Base-by-base conservation (phyloP, 2,113 vertebrate species). In the Paradisaea rubra region DNA sequence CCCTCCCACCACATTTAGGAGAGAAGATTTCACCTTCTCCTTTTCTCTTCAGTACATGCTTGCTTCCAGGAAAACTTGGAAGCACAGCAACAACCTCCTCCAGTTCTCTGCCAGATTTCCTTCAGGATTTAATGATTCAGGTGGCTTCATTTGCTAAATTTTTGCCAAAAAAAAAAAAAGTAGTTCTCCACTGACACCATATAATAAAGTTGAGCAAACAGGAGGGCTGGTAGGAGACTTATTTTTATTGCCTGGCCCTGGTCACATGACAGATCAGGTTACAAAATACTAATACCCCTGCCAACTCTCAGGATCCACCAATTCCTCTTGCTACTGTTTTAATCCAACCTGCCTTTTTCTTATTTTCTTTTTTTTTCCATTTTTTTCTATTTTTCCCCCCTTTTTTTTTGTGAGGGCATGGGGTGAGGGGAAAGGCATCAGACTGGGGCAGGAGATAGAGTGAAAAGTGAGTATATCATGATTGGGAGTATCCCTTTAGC, bases 51-150 rank as follows among this genome's bases (percentile, higher is more conserved):
- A 84, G 76, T 31, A 82, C 78, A 74, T 13, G 66, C 60, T 81
- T 93, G 93, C 91, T 94, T 96, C 89, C 91, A 96, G 93, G 91
- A 96, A 95, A 96, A 94, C 93, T 95, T 96, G 89, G 92, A 96
- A 92, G 73, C 10, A 0, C 59, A 92, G 93, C 94, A 91, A 82
- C 87, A 92, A 79, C 82, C 93, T 95, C 82, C 82, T 95, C 64
- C 79, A 37, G 61, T 86, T 88, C 91, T 71, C 84, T 95, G 95
- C 95, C 92, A 96, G 92, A 89, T 88, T 96, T 94, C 92, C 94
- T 96, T 97, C 94, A 91, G 69, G 87, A 94, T 80, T 93, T 94
- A 96, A 94, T 96, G 93, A 96, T 96, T 96, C 95, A 95, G 94
- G 94, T 95, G 95, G 93, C 78, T 97, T 96, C 86, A 91, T 92